Evolutionary conservation across 2,888 invertebrate genomes (phyloP), one percentile per base, ranked within the genome.

Genomic region (Pemphredon lugubris): DNA sequence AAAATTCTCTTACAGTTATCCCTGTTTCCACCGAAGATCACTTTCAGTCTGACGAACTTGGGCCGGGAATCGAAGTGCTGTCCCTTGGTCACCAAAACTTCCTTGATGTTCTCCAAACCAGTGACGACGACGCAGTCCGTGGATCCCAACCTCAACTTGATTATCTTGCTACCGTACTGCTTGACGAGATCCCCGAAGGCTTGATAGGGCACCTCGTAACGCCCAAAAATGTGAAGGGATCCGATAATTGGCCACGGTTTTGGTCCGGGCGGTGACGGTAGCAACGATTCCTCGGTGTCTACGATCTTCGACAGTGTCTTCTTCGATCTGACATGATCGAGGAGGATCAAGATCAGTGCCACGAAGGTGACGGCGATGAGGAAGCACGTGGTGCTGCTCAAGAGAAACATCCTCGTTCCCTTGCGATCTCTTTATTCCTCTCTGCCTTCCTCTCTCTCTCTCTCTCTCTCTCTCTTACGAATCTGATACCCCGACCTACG

Each of bases 1-100:
- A 16, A 40, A 11, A 6, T 11, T 40, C 44, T 75, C 94, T 93
- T 91, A 94, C 94, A 94, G 85, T 93, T 93, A 82, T 93, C 92
- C 83, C 93, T 93, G 86, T 93, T 91, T 39, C 93, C 93, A 60
- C 91, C 91, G 88, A 94, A 94, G 16, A 94, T 91, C 48, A 91
- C 89, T 71, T 92, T 91, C 87, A 93, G 94, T 72, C 94, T 90
- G 57, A 90, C 84, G 84, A 94, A 94, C 85, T 93, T 92, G 0
- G 94, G 94, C 53, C 94, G 90, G 72, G 93, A 92, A 79, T 93
- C 93, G 82, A 94, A 94, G 70, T 92, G 91, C 30, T 92, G 90
- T 4, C 93, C 92, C 74, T 92, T 92, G 51, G 90, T 89, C 72
- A 92, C 90, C 53, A 93, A 89, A 14, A 92, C 92, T 79, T 93